Evolutionary conservation across 2,888 invertebrate species (phyloP).

Genomic region (Standfussiana lucernea): DNA sequence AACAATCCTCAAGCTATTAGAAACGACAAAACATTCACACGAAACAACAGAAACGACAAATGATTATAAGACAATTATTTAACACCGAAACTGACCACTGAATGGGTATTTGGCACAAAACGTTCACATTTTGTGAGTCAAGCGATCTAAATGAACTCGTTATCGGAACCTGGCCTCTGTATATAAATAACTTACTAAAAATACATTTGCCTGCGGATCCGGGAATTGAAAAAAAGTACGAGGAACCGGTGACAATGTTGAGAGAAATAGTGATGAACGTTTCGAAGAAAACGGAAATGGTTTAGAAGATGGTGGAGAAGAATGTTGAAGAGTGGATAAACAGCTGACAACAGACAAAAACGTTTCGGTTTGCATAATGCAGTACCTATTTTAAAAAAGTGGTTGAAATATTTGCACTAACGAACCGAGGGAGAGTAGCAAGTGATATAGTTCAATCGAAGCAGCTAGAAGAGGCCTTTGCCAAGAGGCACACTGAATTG

Average conservation of each 20-base stretch:
- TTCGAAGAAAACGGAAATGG: neutral
- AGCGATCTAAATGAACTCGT: slow-evolving; percentile 56
- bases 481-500: no score
- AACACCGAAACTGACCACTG: slow-evolving; percentile 35
- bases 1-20: slow-evolving; percentile 27
- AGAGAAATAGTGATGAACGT: neutral
- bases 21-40: slow-evolving; percentile 21
- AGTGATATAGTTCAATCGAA: no score
- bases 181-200: slow-evolving; percentile 57
- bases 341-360: neutral
- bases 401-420: neutral
- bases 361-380: neutral
- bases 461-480: no score
- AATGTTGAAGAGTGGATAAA: neutral
- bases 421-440: no score
- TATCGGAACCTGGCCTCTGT: slow-evolving; percentile 54
- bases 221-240: slow-evolving; percentile 30
- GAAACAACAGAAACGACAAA: slow-evolving; percentile 25
- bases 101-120: slow-evolving; percentile 59
- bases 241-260: slow-evolving; percentile 41
- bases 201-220: slow-evolving; percentile 47
- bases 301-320: no score
- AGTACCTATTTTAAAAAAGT: neutral
- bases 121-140: slow-evolving; percentile 39
- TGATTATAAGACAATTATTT: slow-evolving; percentile 48